phyloP scores from a whole-genome alignment of 2,113 vertebrate species.

The Eupsittula cactorum region DNA sequence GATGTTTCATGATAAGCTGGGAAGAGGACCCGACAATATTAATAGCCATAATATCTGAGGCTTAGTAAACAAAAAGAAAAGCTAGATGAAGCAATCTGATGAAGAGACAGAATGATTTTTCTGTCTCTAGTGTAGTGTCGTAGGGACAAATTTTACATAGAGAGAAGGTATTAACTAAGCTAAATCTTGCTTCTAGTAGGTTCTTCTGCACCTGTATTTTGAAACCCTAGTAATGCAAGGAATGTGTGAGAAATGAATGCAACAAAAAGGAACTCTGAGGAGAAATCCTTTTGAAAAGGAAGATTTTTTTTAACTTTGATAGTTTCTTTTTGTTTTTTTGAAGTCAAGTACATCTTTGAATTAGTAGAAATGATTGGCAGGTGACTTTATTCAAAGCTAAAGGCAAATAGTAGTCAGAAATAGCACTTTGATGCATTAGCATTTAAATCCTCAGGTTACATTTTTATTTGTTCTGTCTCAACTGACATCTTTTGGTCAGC shows the following conservation, averaged over 20 bases:
- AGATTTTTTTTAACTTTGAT: not conserved
- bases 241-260: slow-evolving; percentile 24
- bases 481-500: not conserved
- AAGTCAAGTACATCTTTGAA: slow-evolving; percentile 50
- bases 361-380: slow-evolving; percentile 61
- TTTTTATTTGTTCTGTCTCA: not conserved
- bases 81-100: slow-evolving; percentile 3
- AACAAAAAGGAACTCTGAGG: slow-evolving; percentile 9
- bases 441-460: not conserved
- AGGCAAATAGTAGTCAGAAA: slow-evolving; percentile 24
- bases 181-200: not conserved
- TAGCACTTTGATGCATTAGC: not conserved
- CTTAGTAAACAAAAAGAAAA: slow-evolving; percentile 8
- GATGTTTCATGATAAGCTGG: slow-evolving; percentile 67
- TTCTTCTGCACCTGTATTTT: slow-evolving; percentile 1
- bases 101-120: slow-evolving; percentile 17
- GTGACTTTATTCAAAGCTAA: slow-evolving; percentile 58
- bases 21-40: slow-evolving; percentile 57
- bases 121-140: not conserved
- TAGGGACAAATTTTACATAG: not conserved
- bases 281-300: slow-evolving; percentile 3
- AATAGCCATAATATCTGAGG: slow-evolving; percentile 36
- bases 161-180: not conserved
- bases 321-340: not conserved
- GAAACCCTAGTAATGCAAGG: not conserved